Conservation (phyloP, 2,888 invertebrate species). For the Morpho helenor region DNA sequence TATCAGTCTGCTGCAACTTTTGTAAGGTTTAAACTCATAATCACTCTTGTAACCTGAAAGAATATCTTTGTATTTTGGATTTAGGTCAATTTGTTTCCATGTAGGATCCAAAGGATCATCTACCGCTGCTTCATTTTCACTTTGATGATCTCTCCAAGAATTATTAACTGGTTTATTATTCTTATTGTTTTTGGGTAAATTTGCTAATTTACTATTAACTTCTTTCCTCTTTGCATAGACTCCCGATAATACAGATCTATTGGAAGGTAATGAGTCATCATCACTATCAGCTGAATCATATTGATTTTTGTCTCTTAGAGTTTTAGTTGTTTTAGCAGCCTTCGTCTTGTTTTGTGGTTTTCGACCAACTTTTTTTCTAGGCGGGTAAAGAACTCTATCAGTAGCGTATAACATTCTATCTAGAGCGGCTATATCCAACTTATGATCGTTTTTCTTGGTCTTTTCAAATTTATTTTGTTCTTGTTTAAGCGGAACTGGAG, state of each 20-base stretch:
- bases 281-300: conserved; percentile 68
- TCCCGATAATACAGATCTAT: conserved; percentile 67
- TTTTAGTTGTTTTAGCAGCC: conserved; percentile 51
- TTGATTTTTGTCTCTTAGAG: conserved; percentile 67
- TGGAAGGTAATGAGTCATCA: conserved; percentile 53
- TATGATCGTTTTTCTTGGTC: conserved; percentile 61
- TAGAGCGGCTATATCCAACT: conserved; percentile 78
- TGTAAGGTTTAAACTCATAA: conserved; percentile 73
- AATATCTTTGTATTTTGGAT: conserved; percentile 81
- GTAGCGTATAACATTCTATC: conserved; percentile 86
- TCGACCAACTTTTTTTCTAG: conserved; percentile 85
- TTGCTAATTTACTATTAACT: conserved; percentile 66
- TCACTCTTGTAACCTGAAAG: conserved; percentile 81
- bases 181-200: conserved; percentile 55
- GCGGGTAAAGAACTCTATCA: conserved; percentile 88
- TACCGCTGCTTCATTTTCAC: conserved; percentile 72
- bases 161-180: conserved; percentile 59
- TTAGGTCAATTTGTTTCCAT: conserved; percentile 82
- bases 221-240: conserved; percentile 75
- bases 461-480: conserved; percentile 67
- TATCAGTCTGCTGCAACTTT: conserved; percentile 72
- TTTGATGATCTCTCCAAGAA: conserved; percentile 69
- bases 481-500: conserved; percentile 66
- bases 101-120: conserved; percentile 81
- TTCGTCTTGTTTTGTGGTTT: conserved; percentile 77